Evolutionary conservation across 1,140 invertebrate genomes (phyloP).

Genomic region (Brachystomella parvula): DNA sequence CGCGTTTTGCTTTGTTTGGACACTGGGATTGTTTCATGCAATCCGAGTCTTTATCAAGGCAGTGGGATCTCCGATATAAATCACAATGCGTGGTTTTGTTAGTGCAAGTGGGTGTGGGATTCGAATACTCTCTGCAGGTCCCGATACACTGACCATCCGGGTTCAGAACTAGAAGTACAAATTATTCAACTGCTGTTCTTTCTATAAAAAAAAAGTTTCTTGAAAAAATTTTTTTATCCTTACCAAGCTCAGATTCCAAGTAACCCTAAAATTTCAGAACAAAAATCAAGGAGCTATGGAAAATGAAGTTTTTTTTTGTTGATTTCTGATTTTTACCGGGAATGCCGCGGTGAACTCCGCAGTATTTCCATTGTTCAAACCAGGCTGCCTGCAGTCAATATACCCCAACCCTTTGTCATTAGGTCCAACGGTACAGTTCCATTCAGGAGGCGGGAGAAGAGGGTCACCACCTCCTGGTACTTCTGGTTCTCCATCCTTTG

Average conservation of each 20-base stretch:
- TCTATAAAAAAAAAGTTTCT: no score
- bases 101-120: conserved; percentile 16
- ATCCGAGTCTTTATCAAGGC: conserved; percentile 10
- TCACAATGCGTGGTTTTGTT: conserved; percentile 23
- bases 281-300: no score
- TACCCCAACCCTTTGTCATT: neutral
- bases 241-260: conserved; percentile 23
- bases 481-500: neutral
- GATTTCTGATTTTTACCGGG: neutral
- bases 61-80: neutral
- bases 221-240: no score
- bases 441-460: neutral
- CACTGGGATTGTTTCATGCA: conserved; percentile 21
- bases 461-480: neutral
- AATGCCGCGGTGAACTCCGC: neutral
- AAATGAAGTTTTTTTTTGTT: neutral
- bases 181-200: no score
- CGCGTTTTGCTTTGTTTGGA: conserved; percentile 4
- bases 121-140: conserved; percentile 19
- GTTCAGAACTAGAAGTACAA: no score
- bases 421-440: conserved; percentile 1
- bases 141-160: conserved; percentile 16
- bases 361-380: neutral
- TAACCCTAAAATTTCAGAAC: conserved; percentile 14
- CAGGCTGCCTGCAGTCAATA: neutral